These are phyloP conservation scores for Pseudococcus viburni DNA, from an alignment of 2,888 invertebrate species.

Conservation along the genomic window DNA sequence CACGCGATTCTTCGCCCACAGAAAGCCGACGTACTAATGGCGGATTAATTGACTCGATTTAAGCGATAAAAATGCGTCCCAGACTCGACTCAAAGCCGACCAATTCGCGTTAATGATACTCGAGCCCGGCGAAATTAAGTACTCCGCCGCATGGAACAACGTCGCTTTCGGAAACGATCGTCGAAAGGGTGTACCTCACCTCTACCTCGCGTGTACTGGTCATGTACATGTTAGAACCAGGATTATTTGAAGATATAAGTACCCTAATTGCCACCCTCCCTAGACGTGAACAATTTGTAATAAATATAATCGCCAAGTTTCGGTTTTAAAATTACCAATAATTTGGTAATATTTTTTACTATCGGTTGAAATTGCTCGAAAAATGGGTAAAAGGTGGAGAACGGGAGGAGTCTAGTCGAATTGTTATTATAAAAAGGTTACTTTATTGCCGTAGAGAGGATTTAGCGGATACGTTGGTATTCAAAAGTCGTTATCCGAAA, in stretches of 20 bases:
- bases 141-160: neutral
- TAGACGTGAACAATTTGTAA: neutral
- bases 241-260: neutral
- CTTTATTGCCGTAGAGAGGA: neutral
- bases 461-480: neutral
- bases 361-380: neutral
- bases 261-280: neutral
- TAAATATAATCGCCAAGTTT: neutral
- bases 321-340: neutral
- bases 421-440: conserved; percentile 3
- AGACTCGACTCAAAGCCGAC: neutral
- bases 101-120: conserved; percentile 11
- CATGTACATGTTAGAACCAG: too few species aligned
- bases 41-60: conserved; percentile 22
- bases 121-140: neutral
- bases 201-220: neutral
- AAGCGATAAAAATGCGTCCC: neutral
- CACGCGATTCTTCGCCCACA: neutral
- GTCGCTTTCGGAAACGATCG: too few species aligned
- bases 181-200: neutral
- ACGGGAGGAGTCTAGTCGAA: neutral
- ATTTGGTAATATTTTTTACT: neutral
- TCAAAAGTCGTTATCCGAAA: conserved; percentile 1
- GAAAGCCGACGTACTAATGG: neutral
- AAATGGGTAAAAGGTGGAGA: neutral